Conservation (phyloP, 2,113 vertebrate species). For the Tragelaphus scriptus region DNA sequence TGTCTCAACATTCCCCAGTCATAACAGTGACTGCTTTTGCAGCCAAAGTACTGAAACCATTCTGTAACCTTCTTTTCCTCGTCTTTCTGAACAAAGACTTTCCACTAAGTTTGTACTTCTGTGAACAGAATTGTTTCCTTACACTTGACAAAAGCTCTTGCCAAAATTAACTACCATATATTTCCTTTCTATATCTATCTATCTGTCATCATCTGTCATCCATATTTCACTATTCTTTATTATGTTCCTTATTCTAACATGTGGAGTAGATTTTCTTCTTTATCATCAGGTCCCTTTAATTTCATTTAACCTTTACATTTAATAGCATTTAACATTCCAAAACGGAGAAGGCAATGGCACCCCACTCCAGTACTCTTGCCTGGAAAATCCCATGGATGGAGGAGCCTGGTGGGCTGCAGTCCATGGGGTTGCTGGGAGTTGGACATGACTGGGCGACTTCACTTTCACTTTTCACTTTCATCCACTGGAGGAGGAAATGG, state of each 20-base stretch:
- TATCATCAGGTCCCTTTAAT: background rate
- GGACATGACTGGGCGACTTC: too few relatives aligned
- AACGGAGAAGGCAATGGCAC: too few relatives aligned
- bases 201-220: background rate
- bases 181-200: background rate
- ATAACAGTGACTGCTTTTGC: background rate
- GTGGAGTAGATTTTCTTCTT: background rate
- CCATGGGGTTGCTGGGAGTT: too few relatives aligned
- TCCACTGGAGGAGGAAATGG: too few relatives aligned
- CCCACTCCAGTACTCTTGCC: too few relatives aligned
- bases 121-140: background rate
- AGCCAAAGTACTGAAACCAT: background rate
- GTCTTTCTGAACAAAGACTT: background rate
- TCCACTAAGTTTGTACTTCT: background rate
- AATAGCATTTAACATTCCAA: background rate
- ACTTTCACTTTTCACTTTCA: too few relatives aligned
- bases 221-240: background rate
- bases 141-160: background rate
- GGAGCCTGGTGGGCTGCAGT: too few relatives aligned
- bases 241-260: background rate
- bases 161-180: background rate
- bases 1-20: background rate
- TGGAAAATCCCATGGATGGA: too few relatives aligned
- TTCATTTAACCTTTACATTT: background rate
- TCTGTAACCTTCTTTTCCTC: background rate